These are phyloP conservation scores for Psilanteris sp. DNA, from an alignment of 1,140 invertebrate species.

Conservation along the genomic window DNA sequence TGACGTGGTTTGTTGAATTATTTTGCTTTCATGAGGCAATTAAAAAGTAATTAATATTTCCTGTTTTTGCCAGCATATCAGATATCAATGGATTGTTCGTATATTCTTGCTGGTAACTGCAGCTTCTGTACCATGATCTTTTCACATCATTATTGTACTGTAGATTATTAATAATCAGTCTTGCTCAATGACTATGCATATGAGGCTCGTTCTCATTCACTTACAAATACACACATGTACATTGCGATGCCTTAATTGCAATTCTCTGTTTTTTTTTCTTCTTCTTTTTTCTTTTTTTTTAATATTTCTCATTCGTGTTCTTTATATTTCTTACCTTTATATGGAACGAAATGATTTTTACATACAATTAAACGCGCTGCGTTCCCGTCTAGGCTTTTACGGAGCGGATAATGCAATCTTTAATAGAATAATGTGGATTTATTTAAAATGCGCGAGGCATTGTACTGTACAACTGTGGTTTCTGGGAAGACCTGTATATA, in stretches of 20 bases:
- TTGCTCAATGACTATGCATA: slow-evolving; percentile 54
- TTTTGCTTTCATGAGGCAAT: slow-evolving; percentile 54
- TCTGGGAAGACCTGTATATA: slow-evolving; percentile 1
- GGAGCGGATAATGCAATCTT: slow-evolving; percentile 7
- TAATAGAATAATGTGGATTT: slow-evolving; percentile 14
- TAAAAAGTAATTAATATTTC: slow-evolving; percentile 60
- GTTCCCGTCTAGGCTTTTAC: slow-evolving; percentile 8
- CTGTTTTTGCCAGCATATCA: slow-evolving; percentile 43
- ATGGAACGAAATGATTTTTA: slow-evolving; percentile 33
- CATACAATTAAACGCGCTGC: slow-evolving; percentile 27
- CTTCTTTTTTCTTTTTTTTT: slow-evolving; percentile 2
- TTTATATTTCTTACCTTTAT: slow-evolving; percentile 20
- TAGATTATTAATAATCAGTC: slow-evolving; percentile 53
- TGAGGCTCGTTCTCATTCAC: slow-evolving; percentile 48
- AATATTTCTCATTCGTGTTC: neutral
- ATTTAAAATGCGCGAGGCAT: slow-evolving; percentile 7
- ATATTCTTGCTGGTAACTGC: too few relatives aligned
- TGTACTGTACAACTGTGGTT: neutral
- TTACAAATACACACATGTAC: slow-evolving; percentile 34
- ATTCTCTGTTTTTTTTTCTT: slow-evolving; percentile 11
- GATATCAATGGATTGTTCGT: slow-evolving; percentile 50
- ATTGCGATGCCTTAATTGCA: slow-evolving; percentile 40
- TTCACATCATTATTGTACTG: slow-evolving; percentile 50
- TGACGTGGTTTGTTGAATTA: slow-evolving; percentile 39
- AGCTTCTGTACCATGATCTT: slow-evolving; percentile 53